Evolutionary conservation across 2,113 vertebrate species (phyloP).

Genomic region (Hepsetus odoe): DNA sequence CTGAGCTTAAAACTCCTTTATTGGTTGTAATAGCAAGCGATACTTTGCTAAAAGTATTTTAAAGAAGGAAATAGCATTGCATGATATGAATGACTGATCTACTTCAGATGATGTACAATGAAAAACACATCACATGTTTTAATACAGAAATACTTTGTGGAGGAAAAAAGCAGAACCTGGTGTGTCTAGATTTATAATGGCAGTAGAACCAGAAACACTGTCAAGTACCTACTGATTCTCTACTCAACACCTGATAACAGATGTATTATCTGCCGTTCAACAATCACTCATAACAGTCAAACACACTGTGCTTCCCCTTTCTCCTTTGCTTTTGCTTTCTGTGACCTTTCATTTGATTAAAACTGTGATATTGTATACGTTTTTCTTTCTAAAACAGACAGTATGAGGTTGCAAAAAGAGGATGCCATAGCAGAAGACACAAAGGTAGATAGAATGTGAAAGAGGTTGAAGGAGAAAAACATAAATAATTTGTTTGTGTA

Average conservation of each 20-base stretch:
- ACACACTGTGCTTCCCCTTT: conserved; percentile 24
- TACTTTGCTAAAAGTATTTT: not conserved
- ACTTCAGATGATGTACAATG: not conserved
- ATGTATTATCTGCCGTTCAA: not conserved
- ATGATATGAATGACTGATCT: not conserved
- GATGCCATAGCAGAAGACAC: conserved; percentile 32
- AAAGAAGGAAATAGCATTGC: not conserved
- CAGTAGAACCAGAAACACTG: conserved; percentile 49
- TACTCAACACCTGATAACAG: conserved; percentile 28
- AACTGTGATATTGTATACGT: conserved; percentile 74
- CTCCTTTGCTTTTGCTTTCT: conserved; percentile 47
- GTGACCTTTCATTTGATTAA: conserved; percentile 67
- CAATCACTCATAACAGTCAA: not conserved
- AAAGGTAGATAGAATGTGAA: conserved; percentile 3
- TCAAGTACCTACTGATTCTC: conserved; percentile 12
- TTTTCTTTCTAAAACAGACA: conserved; percentile 77
- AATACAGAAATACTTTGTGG: not conserved
- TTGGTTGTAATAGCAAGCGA: not conserved
- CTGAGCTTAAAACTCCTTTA: not conserved
- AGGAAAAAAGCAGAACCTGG: conserved; percentile 21
- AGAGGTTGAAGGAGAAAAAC: not conserved
- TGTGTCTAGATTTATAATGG: conserved; percentile 29
- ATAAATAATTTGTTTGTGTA: not conserved
- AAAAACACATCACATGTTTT: too few species aligned
- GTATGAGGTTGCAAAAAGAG: conserved; percentile 3